These are phyloP conservation scores for Drosophila paranaensis DNA, from an alignment of 2,888 invertebrate species.

Conservation along the genomic window DNA sequence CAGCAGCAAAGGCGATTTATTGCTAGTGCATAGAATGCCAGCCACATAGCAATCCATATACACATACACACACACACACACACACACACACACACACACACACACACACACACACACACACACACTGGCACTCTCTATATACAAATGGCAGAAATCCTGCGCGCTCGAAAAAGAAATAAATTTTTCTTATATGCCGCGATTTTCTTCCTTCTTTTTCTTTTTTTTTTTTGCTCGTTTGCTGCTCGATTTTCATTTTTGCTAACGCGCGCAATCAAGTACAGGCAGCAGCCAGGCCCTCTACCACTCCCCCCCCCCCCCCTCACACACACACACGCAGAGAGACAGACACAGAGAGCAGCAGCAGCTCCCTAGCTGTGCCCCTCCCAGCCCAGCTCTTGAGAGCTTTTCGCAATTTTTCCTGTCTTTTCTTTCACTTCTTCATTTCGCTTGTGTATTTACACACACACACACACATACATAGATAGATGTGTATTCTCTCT, in stretches of 20 bases:
- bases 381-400: conserved; percentile 39
- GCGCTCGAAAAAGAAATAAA: conserved; percentile 58
- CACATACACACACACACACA: conserved; percentile 8
- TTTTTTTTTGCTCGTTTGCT: conserved; percentile 30
- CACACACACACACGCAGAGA: conserved; percentile 9
- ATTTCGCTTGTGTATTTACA: conserved; percentile 38
- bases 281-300: conserved; percentile 29
- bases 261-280: conserved; percentile 77
- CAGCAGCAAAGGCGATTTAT: conserved; percentile 39
- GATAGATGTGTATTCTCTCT: conserved; percentile 19
- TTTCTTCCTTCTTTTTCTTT: conserved; percentile 39
- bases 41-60: conserved; percentile 54
- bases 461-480: neutral
- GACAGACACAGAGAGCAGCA: conserved; percentile 41
- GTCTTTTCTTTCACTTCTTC: conserved; percentile 59
- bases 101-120: conserved; percentile 2
- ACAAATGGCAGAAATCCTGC: conserved; percentile 72
- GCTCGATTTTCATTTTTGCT: conserved; percentile 76
- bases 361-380: conserved; percentile 36
- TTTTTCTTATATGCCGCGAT: conserved; percentile 70
- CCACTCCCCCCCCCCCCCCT: conserved; percentile 10
- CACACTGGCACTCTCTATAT: conserved; percentile 47
- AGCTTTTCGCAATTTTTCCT: conserved; percentile 61
- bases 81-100: conserved; percentile 7
- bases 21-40: conserved; percentile 33